Conservation (phyloP, 2,113 vertebrate species). For the Salvelinus sp. region DNA sequence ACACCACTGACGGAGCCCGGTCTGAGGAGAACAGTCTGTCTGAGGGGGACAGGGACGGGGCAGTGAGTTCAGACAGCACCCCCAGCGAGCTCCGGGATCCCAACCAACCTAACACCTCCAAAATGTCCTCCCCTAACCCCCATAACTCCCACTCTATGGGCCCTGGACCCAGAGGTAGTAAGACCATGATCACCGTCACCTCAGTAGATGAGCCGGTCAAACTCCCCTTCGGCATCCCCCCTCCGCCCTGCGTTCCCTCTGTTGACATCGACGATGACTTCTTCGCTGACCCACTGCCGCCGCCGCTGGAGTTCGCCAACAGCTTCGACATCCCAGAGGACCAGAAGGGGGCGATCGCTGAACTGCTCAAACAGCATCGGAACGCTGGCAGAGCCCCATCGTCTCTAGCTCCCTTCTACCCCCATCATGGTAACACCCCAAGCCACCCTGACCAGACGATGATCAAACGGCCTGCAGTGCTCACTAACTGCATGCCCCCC, state of each 20-base stretch:
- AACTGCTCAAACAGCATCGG: conserved; percentile 61
- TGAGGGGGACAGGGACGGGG: conserved; percentile 65
- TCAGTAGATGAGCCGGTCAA: conserved; percentile 84
- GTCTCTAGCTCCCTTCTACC: conserved; percentile 57
- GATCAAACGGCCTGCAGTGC: conserved; percentile 74
- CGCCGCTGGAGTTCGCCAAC: conserved; percentile 88
- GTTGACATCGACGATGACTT: conserved; percentile 88
- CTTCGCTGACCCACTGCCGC: conserved; percentile 86
- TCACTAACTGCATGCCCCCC: conserved; percentile 85
- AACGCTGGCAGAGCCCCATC: conserved; percentile 59
- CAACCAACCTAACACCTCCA: conserved; percentile 55
- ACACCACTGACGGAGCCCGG: conserved; percentile 54
- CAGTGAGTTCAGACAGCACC: conserved; percentile 55
- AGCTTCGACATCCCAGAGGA: conserved; percentile 90
- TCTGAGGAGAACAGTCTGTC: conserved; percentile 62
- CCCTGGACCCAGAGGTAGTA: conserved; percentile 45
- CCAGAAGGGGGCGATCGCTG: conserved; percentile 65
- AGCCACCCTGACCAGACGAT: conserved; percentile 44
- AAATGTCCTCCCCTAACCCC: conserved; percentile 58
- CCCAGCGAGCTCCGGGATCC: conserved; percentile 65
- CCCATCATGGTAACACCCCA: conserved; percentile 58
- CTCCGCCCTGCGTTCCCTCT: conserved; percentile 81
- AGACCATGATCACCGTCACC: conserved; percentile 79
- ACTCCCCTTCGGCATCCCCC: conserved; percentile 87
- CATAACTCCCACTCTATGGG: conserved; percentile 49